These are phyloP conservation scores for Galerucella nymphaeae DNA, from an alignment of 2,888 invertebrate genomes.

Conservation along the genomic window DNA sequence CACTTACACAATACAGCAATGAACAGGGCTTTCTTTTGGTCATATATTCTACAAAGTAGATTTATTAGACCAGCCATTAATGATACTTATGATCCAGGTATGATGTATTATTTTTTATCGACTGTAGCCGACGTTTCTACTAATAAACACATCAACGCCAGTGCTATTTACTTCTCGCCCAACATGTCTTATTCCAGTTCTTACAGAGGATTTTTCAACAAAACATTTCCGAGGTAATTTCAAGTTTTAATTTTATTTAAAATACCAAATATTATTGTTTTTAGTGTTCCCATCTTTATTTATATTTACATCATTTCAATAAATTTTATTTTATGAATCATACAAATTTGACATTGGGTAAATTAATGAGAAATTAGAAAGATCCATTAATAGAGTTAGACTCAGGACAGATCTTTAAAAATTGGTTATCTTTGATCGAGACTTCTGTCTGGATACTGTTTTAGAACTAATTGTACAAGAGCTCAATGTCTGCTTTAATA, in stretches of 20 bases:
- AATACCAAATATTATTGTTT: not conserved
- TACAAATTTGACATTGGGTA: no score
- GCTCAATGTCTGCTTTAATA: no score
- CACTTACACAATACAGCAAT: slow-evolving; percentile 98
- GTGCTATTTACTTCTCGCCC: slow-evolving; percentile 93
- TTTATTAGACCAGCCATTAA: slow-evolving; percentile 91
- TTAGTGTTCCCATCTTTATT: not conserved
- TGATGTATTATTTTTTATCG: slow-evolving; percentile 97
- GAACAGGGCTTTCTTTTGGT: slow-evolving; percentile 95
- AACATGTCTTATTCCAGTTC: slow-evolving; percentile 95
- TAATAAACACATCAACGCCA: slow-evolving; percentile 91
- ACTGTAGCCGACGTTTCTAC: slow-evolving; percentile 95
- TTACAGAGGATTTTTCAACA: slow-evolving; percentile 95
- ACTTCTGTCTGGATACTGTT: no score
- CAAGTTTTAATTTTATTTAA: no score
- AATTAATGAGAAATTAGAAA: no score
- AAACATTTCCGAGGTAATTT: slow-evolving; percentile 78
- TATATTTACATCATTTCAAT: no score
- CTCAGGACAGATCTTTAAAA: no score
- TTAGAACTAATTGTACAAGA: no score
- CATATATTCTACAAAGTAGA: slow-evolving; percentile 89
- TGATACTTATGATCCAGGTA: slow-evolving; percentile 95
- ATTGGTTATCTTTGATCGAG: no score
- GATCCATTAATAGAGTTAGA: no score
- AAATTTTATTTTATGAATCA: no score